phyloP scores from a whole-genome alignment of 1,140 invertebrate genomes.

The Notospermus geniculatus region DNA sequence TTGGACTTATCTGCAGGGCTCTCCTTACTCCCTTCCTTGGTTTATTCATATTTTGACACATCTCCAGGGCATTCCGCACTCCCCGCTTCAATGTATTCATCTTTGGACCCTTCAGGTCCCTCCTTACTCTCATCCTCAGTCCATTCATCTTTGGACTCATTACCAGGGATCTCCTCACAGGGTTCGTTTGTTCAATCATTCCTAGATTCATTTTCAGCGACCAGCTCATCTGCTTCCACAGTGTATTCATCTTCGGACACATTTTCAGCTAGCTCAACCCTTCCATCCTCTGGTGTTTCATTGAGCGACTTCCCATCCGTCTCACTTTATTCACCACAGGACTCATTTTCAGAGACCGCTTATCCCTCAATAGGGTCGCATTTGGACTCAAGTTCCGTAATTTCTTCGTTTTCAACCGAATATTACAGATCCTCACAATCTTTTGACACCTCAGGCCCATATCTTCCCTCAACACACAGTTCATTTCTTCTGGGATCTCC shows the following conservation, averaged over 20 bases:
- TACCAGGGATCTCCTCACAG: background rate
- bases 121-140: background rate
- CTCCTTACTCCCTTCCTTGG: background rate
- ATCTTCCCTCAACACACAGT: too few relatives aligned
- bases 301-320: background rate
- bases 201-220: too few relatives aligned
- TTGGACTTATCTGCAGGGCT: too few relatives aligned
- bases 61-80: too few relatives aligned
- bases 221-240: too few relatives aligned
- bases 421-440: too few relatives aligned
- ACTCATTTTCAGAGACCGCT: background rate
- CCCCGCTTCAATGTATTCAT: background rate
- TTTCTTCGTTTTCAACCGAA: too few relatives aligned
- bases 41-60: too few relatives aligned
- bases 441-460: too few relatives aligned
- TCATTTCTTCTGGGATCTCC: too few relatives aligned
- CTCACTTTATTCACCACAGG: background rate
- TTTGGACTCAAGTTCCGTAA: background rate
- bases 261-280: too few relatives aligned
- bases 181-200: background rate
- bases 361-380: background rate
- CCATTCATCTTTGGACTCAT: background rate
- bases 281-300: background rate
- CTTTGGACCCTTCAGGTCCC: background rate
- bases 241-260: too few relatives aligned